These are phyloP conservation scores for Fulmarus glacialis DNA, from an alignment of 2,113 vertebrate species.

Conservation along the genomic window DNA sequence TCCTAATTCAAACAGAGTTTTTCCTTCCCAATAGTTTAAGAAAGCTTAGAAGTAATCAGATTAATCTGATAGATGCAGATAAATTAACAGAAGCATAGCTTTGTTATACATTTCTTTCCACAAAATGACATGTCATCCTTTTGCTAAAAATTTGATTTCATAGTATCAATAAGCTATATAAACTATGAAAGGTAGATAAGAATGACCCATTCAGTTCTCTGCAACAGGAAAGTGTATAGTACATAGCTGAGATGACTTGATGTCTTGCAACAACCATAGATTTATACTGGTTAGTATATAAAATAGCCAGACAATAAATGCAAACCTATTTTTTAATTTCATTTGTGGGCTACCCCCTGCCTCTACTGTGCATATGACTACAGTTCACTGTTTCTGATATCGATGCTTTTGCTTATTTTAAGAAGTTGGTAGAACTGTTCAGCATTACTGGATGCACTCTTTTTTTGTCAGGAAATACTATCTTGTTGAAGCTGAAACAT, in stretches of 20 bases:
- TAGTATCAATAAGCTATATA: background rate
- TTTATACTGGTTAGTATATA: background rate
- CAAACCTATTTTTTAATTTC: background rate
- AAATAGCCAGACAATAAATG: background rate
- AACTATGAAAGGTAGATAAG: background rate
- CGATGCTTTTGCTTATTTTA: background rate
- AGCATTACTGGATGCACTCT: background rate
- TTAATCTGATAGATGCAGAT: background rate
- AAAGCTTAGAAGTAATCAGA: background rate
- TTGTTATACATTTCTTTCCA: background rate
- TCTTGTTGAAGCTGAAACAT: background rate
- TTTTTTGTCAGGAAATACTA: background rate
- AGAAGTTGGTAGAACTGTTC: background rate
- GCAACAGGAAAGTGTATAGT: background rate
- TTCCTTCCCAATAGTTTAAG: background rate
- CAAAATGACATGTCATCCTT: background rate
- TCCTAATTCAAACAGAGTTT: conserved; percentile 3
- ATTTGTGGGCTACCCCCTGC: background rate
- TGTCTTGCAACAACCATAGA: background rate
- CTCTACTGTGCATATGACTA: background rate
- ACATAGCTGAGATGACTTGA: background rate
- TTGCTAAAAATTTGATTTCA: background rate
- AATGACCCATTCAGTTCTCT: background rate
- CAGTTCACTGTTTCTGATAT: background rate
- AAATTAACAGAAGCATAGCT: background rate